Evolutionary conservation across 2,113 vertebrate genomes (phyloP).

Genomic region (Hemichromis elongatus): DNA sequence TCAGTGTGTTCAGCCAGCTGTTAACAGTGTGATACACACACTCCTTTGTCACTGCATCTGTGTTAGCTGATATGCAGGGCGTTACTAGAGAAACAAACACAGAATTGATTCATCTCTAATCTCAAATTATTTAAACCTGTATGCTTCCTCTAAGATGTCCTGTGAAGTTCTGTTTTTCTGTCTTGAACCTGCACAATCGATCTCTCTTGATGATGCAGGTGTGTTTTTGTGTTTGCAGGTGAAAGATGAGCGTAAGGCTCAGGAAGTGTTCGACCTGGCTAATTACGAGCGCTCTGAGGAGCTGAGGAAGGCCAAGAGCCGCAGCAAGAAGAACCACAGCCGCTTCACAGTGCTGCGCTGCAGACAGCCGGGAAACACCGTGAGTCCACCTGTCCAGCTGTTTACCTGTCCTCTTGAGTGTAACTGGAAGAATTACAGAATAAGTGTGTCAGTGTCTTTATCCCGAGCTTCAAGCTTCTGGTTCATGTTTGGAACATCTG

Average conservation of each 20-base stretch:
- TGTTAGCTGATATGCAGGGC: background rate
- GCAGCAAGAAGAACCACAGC: conserved; percentile 95
- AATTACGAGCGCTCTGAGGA: conserved; percentile 94
- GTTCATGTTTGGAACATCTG: background rate
- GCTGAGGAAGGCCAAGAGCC: conserved; percentile 88
- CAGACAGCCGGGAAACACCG: conserved; percentile 79
- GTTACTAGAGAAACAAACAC: background rate
- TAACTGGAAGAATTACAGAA: background rate
- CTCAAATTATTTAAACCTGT: background rate
- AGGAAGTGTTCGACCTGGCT: conserved; percentile 86
- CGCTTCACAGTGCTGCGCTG: conserved; percentile 85
- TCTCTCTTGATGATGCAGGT: background rate
- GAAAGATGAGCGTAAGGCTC: conserved; percentile 84
- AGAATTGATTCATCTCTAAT: background rate
- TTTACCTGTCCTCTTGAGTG: background rate
- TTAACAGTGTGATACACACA: background rate
- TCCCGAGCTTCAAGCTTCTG: background rate
- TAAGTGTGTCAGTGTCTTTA: background rate
- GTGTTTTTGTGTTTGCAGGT: conserved; percentile 70
- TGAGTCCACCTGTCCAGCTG: conserved; percentile 34
- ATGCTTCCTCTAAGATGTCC: background rate
- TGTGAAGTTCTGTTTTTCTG: background rate
- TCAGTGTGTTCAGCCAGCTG: background rate
- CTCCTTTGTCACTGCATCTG: background rate
- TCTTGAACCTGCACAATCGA: background rate